These are phyloP conservation scores for Heteropelma amictum DNA, from an alignment of 2,888 invertebrate species.

Conservation along the genomic window DNA sequence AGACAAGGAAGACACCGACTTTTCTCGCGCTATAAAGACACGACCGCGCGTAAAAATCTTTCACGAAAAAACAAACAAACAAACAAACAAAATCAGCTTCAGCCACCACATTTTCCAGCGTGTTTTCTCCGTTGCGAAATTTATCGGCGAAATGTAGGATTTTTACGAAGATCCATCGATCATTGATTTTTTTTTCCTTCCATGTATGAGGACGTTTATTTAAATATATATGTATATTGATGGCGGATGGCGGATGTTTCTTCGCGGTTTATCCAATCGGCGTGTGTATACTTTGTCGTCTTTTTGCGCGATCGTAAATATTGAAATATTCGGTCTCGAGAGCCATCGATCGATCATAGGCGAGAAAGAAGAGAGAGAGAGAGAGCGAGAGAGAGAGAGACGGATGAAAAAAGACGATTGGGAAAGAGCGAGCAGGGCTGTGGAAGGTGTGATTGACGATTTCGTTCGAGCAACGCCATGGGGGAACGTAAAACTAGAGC, in stretches of 20 bases:
- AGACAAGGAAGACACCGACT: background rate
- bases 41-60: conserved; percentile 24
- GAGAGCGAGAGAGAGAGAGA: background rate
- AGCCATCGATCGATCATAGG: conserved; percentile 51
- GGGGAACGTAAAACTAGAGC: no score
- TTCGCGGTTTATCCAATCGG: background rate
- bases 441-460: conserved; percentile 51
- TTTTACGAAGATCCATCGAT: conserved; percentile 49
- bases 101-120: conserved; percentile 8
- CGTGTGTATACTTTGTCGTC: background rate
- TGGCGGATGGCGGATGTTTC: background rate
- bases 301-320: conserved; percentile 44
- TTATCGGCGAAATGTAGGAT: conserved; percentile 19
- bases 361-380: background rate
- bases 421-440: conserved; percentile 30
- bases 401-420: conserved; percentile 7
- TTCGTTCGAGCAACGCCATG: conserved; percentile 24
- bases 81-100: conserved; percentile 21
- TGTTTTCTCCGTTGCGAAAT: conserved; percentile 3
- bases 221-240: no score
- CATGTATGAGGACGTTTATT: conserved; percentile 17
- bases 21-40: background rate
- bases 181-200: conserved; percentile 49
- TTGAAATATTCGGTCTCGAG: conserved; percentile 51
- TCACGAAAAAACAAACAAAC: no score